A percentile compares a stretch with the other conserved stretches of the same genome.
phyloP scores from a whole-genome alignment of 2,113 vertebrate genomes.

The Tamias sibiricus region DNA sequence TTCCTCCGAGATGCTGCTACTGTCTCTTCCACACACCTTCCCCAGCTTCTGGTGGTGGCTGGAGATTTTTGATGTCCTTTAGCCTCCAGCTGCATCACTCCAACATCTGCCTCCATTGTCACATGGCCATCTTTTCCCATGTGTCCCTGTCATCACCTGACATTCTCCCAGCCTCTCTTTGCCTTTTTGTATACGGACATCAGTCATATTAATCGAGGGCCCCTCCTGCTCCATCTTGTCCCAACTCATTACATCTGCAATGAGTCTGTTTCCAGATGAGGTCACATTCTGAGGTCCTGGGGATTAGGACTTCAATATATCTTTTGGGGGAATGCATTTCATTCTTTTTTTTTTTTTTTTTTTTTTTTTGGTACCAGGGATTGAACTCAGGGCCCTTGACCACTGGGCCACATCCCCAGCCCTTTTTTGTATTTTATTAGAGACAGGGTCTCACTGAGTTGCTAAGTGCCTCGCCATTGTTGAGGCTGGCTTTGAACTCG shows the following conservation, averaged over 20 bases:
- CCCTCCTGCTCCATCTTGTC: neutral
- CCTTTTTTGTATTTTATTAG: no score
- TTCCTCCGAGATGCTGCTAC: neutral
- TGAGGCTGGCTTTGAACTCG: no score
- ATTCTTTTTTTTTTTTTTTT: no score
- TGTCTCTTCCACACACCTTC: accelerated
- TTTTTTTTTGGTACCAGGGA: no score
- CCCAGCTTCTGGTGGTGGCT: neutral
- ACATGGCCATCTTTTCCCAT: neutral
- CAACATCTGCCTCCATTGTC: neutral
- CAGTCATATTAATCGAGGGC: neutral
- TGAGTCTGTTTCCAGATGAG: neutral
- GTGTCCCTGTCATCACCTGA: neutral
- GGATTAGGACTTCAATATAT: neutral
- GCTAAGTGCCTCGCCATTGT: no score
- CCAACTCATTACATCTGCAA: neutral
- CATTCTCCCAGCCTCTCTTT: no score
- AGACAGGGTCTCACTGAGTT: no score
- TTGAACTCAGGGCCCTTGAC: no score
- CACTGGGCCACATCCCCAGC: no score
- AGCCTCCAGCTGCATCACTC: no score
- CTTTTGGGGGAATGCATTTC: neutral
- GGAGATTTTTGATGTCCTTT: no score
- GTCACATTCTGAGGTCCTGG: neutral
- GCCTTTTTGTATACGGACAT: no score